These are phyloP conservation scores for Vandiemenella viatica DNA, from an alignment of 2,888 invertebrate genomes.

Conservation along the genomic window DNA sequence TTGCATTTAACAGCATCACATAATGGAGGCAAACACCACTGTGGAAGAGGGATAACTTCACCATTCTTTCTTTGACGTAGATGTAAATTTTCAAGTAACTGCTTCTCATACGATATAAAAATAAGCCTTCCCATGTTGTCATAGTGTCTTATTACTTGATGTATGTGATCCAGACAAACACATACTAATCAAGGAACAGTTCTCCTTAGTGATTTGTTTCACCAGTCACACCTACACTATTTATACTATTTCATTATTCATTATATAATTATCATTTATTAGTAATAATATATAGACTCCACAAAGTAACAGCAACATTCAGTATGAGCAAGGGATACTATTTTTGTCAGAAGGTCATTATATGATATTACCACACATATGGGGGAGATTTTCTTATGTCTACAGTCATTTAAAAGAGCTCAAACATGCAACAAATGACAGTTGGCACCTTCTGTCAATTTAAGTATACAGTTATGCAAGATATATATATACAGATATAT, in stretches of 20 bases:
- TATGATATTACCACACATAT: conserved; percentile 13
- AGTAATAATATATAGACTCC: conserved; percentile 15
- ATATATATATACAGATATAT: conserved; percentile 11
- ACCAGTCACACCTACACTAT: conserved; percentile 9
- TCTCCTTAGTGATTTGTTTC: conserved; percentile 3
- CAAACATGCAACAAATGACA: conserved; percentile 18
- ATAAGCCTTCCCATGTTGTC: conserved; percentile 12
- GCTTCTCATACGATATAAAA: conserved; percentile 14
- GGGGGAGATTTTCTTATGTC: conserved; percentile 8
- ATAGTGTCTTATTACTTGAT: neutral
- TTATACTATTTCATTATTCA: conserved; percentile 2
- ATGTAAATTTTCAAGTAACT: too few relatives aligned
- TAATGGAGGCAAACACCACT: too few relatives aligned
- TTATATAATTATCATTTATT: conserved; percentile 8
- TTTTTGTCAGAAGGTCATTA: conserved; percentile 9
- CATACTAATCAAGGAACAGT: conserved; percentile 10
- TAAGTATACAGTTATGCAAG: conserved; percentile 12
- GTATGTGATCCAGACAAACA: conserved; percentile 4
- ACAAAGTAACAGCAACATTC: conserved; percentile 18
- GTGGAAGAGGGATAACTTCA: too few relatives aligned
- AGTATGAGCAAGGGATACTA: conserved; percentile 16
- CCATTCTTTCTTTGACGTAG: too few relatives aligned
- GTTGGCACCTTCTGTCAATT: conserved; percentile 11
- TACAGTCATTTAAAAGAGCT: conserved; percentile 15
- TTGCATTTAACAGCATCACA: too few relatives aligned